Percentiles rank a stretch among this genome's conserved stretches.
These are phyloP conservation scores for Ellobius talpinus DNA, from an alignment of 2,113 vertebrate genomes.

Conservation along the genomic window DNA sequence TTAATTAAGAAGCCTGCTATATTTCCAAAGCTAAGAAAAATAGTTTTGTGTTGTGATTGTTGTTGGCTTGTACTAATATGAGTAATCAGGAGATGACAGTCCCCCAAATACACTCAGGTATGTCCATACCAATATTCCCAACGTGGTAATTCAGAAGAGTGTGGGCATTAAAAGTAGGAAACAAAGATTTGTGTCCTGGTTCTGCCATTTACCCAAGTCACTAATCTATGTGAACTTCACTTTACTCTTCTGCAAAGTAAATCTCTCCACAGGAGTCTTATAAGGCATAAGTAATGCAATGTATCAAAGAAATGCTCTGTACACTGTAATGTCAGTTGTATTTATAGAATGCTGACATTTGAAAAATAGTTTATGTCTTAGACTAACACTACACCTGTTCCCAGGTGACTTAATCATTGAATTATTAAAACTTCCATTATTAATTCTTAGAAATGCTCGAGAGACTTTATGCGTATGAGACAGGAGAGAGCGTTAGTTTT, in stretches of 20 bases:
- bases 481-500: conserved; percentile 59
- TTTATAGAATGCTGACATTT: conserved; percentile 64
- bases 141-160: conserved; percentile 39
- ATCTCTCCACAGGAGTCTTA: conserved; percentile 29
- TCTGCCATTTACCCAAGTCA: conserved; percentile 23
- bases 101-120: not conserved
- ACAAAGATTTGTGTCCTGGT: conserved; percentile 40
- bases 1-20: conserved; percentile 19
- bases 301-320: conserved; percentile 54
- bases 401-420: conserved; percentile 55
- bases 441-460: conserved; percentile 55
- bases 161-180: conserved; percentile 39
- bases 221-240: conserved; percentile 52
- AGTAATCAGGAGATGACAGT: conserved; percentile 20
- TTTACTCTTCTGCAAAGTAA: conserved; percentile 66
- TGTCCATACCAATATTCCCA: not conserved
- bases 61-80: conserved; percentile 56
- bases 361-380: conserved; percentile 37
- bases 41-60: conserved; percentile 52
- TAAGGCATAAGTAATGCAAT: conserved; percentile 6
- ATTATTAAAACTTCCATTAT: conserved; percentile 70
- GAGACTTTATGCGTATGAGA: conserved; percentile 39
- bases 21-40: conserved; percentile 15
- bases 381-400: not conserved
- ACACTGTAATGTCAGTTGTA: conserved; percentile 33